Evolutionary conservation across 2,797 vertebrate genomes (phyloP), one percentile per base, ranked within the genome.

Genomic region (Chromis chromis): DNA sequence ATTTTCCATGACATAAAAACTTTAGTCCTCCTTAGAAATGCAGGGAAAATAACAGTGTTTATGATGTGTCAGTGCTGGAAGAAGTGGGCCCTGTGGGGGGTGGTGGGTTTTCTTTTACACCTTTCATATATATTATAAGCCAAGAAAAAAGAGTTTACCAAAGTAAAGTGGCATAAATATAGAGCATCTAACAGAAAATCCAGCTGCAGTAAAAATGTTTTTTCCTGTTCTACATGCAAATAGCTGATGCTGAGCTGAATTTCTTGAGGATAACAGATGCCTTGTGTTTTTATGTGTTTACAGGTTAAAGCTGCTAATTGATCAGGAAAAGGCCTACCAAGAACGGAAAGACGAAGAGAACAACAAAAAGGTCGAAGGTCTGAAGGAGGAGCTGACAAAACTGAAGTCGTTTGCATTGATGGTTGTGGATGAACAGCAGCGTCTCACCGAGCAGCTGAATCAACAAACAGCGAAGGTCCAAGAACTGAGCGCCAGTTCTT

Each of bases 351-450:
- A 98, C 4, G 93, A 96, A 79, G 98, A 99, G 81, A 96, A 93
- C 90, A 95, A 92, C 72, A 95, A 93, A 74, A 97, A 95, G 87
- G 90, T 96, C 75, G 52, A 77, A 1, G 92, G 92, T 71, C 92
- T 99, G 72, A 98, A 96, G 87, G 96, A 97, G 70, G 98, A 99
- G 91, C 84, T 98, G 80, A 96, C 94, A 73, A 98, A 98, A 93
- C 93, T 99, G 64, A 99, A 98, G 89, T 96, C 98, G 1, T 99
- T 99, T 91, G 95, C 97, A 61, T 95, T 99, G 93, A 96, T 96
- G 94, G 96, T 99, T 21, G 97, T 99, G 21, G 97, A 99, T 65
- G 98, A 99, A 93, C 97, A 98, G 85, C 96, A 98, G 92, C 95
- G 92, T 78, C 94, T 98, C 67, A 94, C 95, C 0, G 95, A 96